These are phyloP conservation scores for Rhimphoctona megacephalus DNA, from an alignment of 2,888 invertebrate species.

Conservation along the genomic window DNA sequence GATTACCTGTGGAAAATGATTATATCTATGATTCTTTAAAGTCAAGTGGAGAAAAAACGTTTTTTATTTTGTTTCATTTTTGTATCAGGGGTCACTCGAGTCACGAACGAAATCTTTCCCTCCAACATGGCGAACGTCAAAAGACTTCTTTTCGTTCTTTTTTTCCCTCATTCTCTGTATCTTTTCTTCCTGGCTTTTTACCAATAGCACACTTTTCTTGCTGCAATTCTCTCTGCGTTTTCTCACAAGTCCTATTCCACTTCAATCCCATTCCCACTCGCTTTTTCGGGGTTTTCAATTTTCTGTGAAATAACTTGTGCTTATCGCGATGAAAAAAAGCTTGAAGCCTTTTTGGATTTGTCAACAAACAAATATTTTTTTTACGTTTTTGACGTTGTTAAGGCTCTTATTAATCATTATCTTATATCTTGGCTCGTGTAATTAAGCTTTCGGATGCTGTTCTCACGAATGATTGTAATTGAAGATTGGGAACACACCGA, in stretches of 20 bases:
- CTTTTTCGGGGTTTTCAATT: slow-evolving; percentile 7
- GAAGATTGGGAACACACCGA: slow-evolving; percentile 64
- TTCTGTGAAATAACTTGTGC: not conserved
- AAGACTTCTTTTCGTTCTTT: slow-evolving; percentile 36
- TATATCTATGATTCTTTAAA: not conserved
- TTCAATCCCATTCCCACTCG: not conserved
- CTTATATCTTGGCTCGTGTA: not conserved
- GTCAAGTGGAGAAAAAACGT: slow-evolving; percentile 1
- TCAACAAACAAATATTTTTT: not conserved
- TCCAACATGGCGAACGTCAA: slow-evolving; percentile 36
- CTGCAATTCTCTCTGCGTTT: slow-evolving; percentile 23
- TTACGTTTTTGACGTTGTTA: not conserved
- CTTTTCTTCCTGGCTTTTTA: slow-evolving; percentile 22
- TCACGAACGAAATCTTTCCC: slow-evolving; percentile 43
- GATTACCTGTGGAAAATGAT: not conserved
- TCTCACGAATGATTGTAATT: slow-evolving; percentile 51
- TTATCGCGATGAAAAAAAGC: not conserved
- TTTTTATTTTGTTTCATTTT: slow-evolving; percentile 24
- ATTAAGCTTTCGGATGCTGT: slow-evolving; percentile 33
- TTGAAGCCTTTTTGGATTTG: not conserved
- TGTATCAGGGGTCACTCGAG: slow-evolving; percentile 46
- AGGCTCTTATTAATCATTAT: not conserved
- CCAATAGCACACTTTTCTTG: slow-evolving; percentile 43
- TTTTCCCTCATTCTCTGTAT: slow-evolving; percentile 4
- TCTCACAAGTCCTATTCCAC: slow-evolving; percentile 14